Conservation (phyloP, 2,888 invertebrate species). For the Sthenelais limicola region DNA sequence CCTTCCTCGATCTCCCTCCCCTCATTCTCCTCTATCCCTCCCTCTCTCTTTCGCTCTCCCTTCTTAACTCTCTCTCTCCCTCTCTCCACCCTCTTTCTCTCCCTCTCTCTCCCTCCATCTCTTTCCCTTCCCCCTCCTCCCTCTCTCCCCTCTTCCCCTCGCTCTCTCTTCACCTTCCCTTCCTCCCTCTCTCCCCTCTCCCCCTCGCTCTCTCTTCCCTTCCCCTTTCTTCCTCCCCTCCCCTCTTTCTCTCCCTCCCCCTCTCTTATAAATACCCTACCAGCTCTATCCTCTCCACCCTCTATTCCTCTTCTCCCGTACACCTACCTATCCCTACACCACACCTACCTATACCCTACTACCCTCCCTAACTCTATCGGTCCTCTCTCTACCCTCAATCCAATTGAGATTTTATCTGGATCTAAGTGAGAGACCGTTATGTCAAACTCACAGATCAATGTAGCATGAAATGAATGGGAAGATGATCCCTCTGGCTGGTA, state of each 20-base stretch:
- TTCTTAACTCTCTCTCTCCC: background rate
- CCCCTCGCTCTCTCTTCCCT: background rate
- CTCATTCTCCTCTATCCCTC: background rate
- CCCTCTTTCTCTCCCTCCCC: background rate
- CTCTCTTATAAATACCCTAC: no score
- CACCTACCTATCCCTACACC: background rate
- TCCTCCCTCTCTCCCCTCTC: background rate
- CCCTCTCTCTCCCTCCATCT: background rate
- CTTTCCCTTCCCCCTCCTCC: background rate
- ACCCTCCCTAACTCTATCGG: background rate
- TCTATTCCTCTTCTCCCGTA: background rate
- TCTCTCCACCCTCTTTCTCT: background rate
- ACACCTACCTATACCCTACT: background rate
- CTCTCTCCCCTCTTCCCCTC: background rate
- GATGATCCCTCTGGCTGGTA: no score
- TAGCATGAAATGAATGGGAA: no score
- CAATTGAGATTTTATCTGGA: constrained; percentile 3
- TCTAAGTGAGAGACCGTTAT: no score
- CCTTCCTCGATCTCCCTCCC: background rate
- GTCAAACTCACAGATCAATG: no score
- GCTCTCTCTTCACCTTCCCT: background rate
- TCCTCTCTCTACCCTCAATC: background rate
- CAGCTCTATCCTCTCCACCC: background rate
- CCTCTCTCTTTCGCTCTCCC: background rate
- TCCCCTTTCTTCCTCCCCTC: background rate